phyloP scores from a whole-genome alignment of 2,888 invertebrate species.

The Plagodis pulveraria region DNA sequence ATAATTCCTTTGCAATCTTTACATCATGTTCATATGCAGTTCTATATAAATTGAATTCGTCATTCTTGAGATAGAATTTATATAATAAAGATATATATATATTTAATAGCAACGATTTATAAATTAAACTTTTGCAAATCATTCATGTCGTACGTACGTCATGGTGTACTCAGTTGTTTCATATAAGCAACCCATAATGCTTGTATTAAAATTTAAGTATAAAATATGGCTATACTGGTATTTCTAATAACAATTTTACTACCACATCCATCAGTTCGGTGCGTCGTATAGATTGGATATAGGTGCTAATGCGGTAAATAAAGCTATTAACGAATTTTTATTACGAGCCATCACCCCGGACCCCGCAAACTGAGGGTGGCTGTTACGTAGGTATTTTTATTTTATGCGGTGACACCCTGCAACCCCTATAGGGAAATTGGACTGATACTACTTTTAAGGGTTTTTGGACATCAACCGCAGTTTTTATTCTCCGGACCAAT shows the following conservation, averaged over 20 bases:
- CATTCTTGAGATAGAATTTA: too few relatives aligned
- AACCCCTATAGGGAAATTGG: constrained; percentile 81
- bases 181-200: too few relatives aligned
- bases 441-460: constrained; percentile 81
- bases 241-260: constrained; percentile 27
- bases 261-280: constrained; percentile 25
- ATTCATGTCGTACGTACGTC: too few relatives aligned
- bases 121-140: too few relatives aligned
- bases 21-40: too few relatives aligned
- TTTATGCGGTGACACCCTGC: constrained; percentile 77
- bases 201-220: background rate
- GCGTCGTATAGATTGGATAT: constrained; percentile 28
- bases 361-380: constrained; percentile 55
- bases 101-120: too few relatives aligned
- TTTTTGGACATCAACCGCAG: constrained; percentile 74
- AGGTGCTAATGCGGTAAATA: constrained; percentile 43
- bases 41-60: too few relatives aligned
- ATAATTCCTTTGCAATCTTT: too few relatives aligned
- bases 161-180: too few relatives aligned
- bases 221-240: constrained; percentile 1
- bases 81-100: too few relatives aligned
- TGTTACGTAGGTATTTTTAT: constrained; percentile 79
- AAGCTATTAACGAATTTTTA: constrained; percentile 78
- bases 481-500: constrained; percentile 73
- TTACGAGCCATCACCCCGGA: constrained; percentile 43